phyloP scores from a whole-genome alignment of 1,140 invertebrate species.

The Diprion similis region DNA sequence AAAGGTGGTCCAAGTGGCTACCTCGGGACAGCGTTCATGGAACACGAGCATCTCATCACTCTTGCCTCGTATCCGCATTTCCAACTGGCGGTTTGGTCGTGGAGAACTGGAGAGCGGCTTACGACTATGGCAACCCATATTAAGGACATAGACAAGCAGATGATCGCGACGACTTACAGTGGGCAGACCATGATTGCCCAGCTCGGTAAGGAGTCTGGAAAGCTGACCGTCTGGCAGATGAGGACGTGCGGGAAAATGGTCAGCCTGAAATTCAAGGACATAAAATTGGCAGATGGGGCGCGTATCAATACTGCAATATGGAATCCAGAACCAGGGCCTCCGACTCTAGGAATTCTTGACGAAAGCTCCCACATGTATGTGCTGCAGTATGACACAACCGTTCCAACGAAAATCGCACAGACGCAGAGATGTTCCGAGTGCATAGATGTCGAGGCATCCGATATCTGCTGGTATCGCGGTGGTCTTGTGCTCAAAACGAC shows the following conservation, averaged over 20 bases:
- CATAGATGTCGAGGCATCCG: constrained; percentile 33
- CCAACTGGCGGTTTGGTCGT: constrained; percentile 50
- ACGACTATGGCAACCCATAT: constrained; percentile 35
- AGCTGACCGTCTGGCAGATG: constrained; percentile 46
- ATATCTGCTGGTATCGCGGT: constrained; percentile 43
- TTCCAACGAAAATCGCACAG: constrained; percentile 37
- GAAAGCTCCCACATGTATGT: constrained; percentile 44
- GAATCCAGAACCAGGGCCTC: constrained; percentile 30
- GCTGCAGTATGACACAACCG: constrained; percentile 38
- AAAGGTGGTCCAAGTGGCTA: constrained; percentile 39
- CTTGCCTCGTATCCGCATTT: constrained; percentile 45
- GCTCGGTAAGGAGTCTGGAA: constrained; percentile 40
- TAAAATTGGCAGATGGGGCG: constrained; percentile 36
- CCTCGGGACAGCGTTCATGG: constrained; percentile 45
- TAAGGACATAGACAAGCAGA: constrained; percentile 41
- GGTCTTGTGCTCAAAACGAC: constrained; percentile 51
- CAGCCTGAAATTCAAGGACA: constrained; percentile 29
- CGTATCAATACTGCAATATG: constrained; percentile 40
- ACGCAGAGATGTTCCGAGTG: constrained; percentile 40
- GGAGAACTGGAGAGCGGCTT: constrained; percentile 53
- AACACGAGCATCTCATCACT: constrained; percentile 43
- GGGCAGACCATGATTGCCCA: constrained; percentile 41
- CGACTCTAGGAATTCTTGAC: constrained; percentile 47
- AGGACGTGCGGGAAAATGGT: constrained; percentile 24
- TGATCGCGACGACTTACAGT: constrained; percentile 30